Base-by-base conservation (phyloP, 2,888 invertebrate species). In the Volucella inanis region DNA sequence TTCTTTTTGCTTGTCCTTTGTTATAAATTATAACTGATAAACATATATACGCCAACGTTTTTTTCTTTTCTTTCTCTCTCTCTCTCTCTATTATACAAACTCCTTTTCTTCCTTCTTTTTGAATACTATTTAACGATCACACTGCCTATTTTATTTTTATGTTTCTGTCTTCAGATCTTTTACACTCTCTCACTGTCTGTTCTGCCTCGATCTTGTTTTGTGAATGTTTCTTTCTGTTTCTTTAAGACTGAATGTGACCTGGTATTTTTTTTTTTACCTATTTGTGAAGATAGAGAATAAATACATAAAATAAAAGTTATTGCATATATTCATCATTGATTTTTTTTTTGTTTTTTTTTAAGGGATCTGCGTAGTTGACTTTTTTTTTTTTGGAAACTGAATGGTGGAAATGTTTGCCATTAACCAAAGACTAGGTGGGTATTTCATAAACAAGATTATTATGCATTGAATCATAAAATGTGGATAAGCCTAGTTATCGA, bases 171-270 rank as follows among this genome's bases (percentile, higher is more conserved):
- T 74, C 62, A 71, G 57, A 78, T 64, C 64, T 64, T 68, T 74
- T 45, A 68, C 50, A 74, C 45, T 52, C 62, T 79, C 61, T 68
- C 54, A 62, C 72, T 74, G 62, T 77, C 78, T 78, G 49, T 59
- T 55, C 43, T 75, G 62, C 41, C 62, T 81, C 72, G 76, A 72
- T 78, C 47, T 76, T 82, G 68, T 68, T 67, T 71, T 59, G 52
- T 68, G 22, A 68, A 77, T 70, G 67, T 31, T 31, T 31, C 39
- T 67, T 65, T 79, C 61, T 72, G 59, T 70, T 81, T 76, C 65
- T 62, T 84, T 81, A 85, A 81, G 85, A 81, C 71, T 86, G 80
- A 80, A 76, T 80, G 80, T 75, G 85, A 82, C 86, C 86, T 86
- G 82, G 64, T 74, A 81, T 54, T 72, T 82, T 77, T 81, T 86